phyloP scores from a whole-genome alignment of 2,888 invertebrate species.

The Volucella inanis region DNA sequence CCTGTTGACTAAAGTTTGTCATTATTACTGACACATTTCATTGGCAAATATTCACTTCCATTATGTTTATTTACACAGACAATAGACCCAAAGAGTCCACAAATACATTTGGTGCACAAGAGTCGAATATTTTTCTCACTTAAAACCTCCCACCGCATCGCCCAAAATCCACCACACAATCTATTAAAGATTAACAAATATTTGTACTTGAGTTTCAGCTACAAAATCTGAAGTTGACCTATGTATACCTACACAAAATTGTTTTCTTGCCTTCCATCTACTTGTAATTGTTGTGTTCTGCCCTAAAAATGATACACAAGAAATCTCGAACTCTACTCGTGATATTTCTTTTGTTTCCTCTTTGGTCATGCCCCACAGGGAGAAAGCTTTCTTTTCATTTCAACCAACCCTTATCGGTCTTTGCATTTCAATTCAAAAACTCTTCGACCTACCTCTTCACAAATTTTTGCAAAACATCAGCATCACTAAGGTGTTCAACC shows the following conservation, averaged over 20 bases:
- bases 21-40: constrained; percentile 58
- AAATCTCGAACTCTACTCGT: constrained; percentile 49
- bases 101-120: constrained; percentile 54
- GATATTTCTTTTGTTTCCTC: constrained; percentile 21
- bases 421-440: constrained; percentile 16
- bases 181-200: constrained; percentile 58
- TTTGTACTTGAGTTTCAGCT: constrained; percentile 64
- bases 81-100: constrained; percentile 56
- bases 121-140: constrained; percentile 32
- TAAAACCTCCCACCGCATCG: not conserved
- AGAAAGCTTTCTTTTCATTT: constrained; percentile 76
- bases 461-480: constrained; percentile 92
- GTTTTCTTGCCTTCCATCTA: constrained; percentile 6
- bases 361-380: constrained; percentile 77
- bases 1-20: constrained; percentile 61
- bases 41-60: constrained; percentile 56
- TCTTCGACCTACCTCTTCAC: constrained; percentile 86
- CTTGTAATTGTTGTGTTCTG: not conserved
- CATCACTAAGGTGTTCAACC: constrained; percentile 83
- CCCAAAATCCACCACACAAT: not conserved
- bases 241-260: constrained; percentile 52
- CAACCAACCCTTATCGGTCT: not conserved
- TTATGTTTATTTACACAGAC: constrained; percentile 56
- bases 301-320: not conserved
- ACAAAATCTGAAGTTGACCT: constrained; percentile 56